Conservation (phyloP, 2,888 invertebrate genomes). For the Melanophora roralis region DNA sequence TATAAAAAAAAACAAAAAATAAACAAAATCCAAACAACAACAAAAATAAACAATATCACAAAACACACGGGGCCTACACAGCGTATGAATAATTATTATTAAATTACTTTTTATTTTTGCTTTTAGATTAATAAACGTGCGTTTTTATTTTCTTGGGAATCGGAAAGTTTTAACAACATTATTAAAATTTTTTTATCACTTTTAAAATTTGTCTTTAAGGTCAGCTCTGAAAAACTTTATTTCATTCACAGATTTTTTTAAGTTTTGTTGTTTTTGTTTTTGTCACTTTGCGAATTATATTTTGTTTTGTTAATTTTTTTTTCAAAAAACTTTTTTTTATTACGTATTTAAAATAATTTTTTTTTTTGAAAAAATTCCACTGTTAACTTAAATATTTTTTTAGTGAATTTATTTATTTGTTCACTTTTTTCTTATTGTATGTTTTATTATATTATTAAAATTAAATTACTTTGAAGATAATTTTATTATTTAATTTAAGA, state of each 20-base stretch:
- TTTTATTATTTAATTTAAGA: background rate
- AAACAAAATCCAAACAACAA: background rate
- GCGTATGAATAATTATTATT: conserved; percentile 23
- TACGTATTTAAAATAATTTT: background rate
- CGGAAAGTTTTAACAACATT: background rate
- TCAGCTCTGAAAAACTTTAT: background rate
- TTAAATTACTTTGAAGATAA: conserved; percentile 2
- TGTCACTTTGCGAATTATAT: background rate
- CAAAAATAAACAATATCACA: background rate
- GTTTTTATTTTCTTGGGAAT: conserved; percentile 17
- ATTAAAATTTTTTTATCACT: background rate
- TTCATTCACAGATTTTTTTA: background rate
- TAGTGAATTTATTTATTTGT: background rate
- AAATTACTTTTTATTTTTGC: conserved; percentile 15
- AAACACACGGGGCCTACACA: background rate
- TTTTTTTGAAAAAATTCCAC: background rate
- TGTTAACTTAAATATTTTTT: background rate
- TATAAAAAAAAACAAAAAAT: background rate
- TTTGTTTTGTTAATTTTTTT: background rate
- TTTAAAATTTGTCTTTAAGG: background rate
- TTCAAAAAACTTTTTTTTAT: background rate
- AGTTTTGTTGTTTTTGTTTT: background rate
- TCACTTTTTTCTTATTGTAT: no score
- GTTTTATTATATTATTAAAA: background rate
- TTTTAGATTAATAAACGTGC: conserved; percentile 37